Base-by-base conservation (phyloP, 53 echinoderm and acorn worm genomes). In the Echinometra lucunter region DNA sequence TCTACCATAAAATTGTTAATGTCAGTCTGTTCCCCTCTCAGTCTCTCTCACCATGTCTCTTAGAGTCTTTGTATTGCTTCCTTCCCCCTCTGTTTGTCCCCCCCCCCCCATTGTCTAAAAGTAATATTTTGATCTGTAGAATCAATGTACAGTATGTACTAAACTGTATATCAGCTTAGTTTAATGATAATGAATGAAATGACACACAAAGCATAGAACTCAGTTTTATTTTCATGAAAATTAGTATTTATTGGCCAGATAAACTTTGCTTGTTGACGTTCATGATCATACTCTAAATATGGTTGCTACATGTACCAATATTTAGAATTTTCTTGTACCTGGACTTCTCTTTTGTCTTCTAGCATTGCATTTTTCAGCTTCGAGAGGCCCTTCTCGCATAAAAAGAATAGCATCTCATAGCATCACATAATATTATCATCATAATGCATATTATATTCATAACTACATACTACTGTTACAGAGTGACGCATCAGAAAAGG, bases 211-310 rank as follows among this genome's bases (percentile, higher is more conserved):
- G 21, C 19, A 63, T 19, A 63, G 23, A 63, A 63, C 4, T 63
- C 63, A 15, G 63, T 63, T 63, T 63, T 53, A 25, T 88, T 88
- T 90, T 90, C 90, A 60, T 90, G 90, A 90, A 90, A 90, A 90
- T 90, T 90, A 55, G 53, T 89, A 90, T 90, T 90, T 90, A 90
- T 90, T 90, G 56, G 90, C 90, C 90, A 90, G 63, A 57, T 57
- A 35, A 40, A 63, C 90, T 58, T 58, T 90, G 57, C 90, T 90
- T 55, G n/a, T 25, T 56, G 28, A 25, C 88, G 18, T 53, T 88
- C 88, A 56, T 88, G 78, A 78, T 78, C 78, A 88, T 88, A 88
- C 88, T 88, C 49, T 56, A 49, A 88, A 55, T 55, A 56, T 88
- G 49, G 32, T 49, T 1, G 34, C 32, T 88, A 88, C 88, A 88